Evolutionary conservation across 2,888 invertebrate genomes (phyloP), one percentile per base, ranked within the genome.

Genomic region (Latrodectus elegans): DNA sequence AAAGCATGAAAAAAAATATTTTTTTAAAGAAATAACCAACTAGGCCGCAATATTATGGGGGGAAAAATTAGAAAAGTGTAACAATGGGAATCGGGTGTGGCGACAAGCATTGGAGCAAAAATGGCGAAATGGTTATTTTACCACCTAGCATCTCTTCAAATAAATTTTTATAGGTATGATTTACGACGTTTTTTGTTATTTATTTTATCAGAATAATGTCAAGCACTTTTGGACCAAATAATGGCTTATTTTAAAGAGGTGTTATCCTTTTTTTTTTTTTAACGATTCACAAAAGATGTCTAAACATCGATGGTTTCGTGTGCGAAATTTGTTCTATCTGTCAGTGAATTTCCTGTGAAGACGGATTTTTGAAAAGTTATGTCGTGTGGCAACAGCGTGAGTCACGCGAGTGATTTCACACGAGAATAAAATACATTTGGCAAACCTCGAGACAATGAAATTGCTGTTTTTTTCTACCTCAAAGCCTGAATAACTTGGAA

Each of bases 11-110:
- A 15, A 15, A 3, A 38, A 3, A 38, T 38, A 38, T 38, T 38
- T 15, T 60, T 60, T 60, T 60, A 60, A 60, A 60, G n/a, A 60
- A 60, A 60, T 60, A 55, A 60, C n/a, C 60, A 15, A 15, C 14
- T 60, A 60, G n/a, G 60, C 60, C 12, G n/a, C 60, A 15, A 60
- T 12, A 60, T 12, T 60, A 60, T 60, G 60, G n/a, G 55, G 60
- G 8, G 8, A 11, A 60, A 60, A 60, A 38, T 38, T 11, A n/a
- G 60, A 60, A 81, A 81, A 72, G 17, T 81, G 74, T 81, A 81
- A 81, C 81, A 81, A 81, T 81, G 65, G 73, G 26, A 65, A 67
- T 65, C n/a, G 81, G 81, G 81, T 65, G 81, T 81, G 81, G 81
- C 81, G 74, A 73, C 81, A 81, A 60, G 64, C 64, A 53, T 22